Base-by-base conservation (phyloP, 1,140 invertebrate genomes). In the Drosophila tristis region DNA sequence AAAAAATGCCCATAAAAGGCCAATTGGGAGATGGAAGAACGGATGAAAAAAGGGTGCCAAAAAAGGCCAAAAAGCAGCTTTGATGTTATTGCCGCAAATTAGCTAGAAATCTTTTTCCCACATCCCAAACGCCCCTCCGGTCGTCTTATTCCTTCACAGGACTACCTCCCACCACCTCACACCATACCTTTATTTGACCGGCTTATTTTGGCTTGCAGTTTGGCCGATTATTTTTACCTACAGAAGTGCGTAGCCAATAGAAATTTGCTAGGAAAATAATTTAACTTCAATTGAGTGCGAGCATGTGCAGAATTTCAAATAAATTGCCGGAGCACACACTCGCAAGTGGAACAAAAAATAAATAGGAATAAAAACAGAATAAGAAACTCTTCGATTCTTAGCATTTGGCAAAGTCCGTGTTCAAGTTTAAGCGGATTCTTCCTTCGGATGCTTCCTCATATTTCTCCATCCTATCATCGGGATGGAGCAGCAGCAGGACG, bases 1-100 rank as follows among this genome's bases (percentile, higher is more conserved):
- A 56, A 63, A 58, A 35, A 53, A 54, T 54, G 48, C 53, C 51
- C 50, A 47, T 56, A 77, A 81, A 86, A 79, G 84, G 61, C 71
- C 82, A 87, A 82, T 87, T 82, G 71, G 75, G 26, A 44, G 60
- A 57, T 60, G 74, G 51, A 58, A 16, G 26, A 50, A 55, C 44
- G 65, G 16, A 70, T 48, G 50, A 39, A 71, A 86, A 87, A 78
- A 74, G 65, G 78, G 78, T 67, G 77, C 63, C 48, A 66, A 76
- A 86, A 84, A 86, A 81, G 79, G 62, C 51, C 48, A 66, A 74
- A 77, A 89, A 74, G 76, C 75, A 56, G 79, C 84, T 86, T 87
- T 87, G 84, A 89, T 87, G 84, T 87, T 87, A 87, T 89, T 87
- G 84, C 84, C 75, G 84, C 84, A 87, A 87, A 87, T 87, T 87